Evolutionary conservation across 2,888 invertebrate species (phyloP).

Genomic region (Unio pictorum): DNA sequence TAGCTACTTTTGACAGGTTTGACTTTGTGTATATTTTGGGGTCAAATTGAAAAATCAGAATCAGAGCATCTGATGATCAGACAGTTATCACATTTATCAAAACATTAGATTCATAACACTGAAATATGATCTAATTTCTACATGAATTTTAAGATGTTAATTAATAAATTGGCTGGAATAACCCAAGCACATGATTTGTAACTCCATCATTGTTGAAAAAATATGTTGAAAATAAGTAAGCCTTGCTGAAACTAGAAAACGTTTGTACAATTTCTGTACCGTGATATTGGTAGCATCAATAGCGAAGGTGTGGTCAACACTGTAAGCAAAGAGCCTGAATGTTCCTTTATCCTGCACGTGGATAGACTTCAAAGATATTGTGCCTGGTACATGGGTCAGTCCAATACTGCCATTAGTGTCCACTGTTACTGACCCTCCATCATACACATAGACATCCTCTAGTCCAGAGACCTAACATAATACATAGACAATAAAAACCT

Average conservation of each 20-base stretch:
- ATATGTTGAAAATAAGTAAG: no score
- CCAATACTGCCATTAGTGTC: constrained; percentile 49
- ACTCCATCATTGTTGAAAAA: no score
- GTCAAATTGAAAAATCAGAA: no score
- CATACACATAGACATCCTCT: constrained; percentile 57
- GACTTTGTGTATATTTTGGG: no score
- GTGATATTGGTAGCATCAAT: constrained; percentile 40
- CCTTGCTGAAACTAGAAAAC: no score
- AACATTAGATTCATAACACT: neutral
- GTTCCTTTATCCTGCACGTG: constrained; percentile 56
- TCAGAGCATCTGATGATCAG: no score
- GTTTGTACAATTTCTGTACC: no score
- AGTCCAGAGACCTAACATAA: constrained; percentile 49
- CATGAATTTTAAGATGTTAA: neutral
- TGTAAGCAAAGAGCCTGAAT: constrained; percentile 38
- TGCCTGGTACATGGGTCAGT: constrained; percentile 16
- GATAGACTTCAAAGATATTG: constrained; percentile 40
- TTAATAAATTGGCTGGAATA: neutral
- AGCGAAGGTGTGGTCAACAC: constrained; percentile 19
- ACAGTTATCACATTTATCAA: no score
- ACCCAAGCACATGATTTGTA: no score
- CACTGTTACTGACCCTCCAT: constrained; percentile 45
- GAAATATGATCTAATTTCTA: neutral
- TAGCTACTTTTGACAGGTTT: no score
- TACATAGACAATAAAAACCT: neutral